Evolutionary conservation across 2,888 invertebrate species (phyloP).

Genomic region (Limenitis camilla): DNA sequence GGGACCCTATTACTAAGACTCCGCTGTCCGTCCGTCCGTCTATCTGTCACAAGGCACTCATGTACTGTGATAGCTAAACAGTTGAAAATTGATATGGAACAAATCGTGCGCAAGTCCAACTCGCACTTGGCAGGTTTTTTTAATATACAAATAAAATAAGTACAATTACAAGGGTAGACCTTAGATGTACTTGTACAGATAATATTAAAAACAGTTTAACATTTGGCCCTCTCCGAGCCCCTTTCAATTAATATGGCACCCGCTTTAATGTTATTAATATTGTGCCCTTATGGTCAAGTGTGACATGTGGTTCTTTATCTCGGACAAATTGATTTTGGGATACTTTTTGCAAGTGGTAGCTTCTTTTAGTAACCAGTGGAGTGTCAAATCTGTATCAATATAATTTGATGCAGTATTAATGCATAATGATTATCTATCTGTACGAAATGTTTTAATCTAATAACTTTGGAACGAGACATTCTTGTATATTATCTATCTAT

Average conservation of each 20-base stretch:
- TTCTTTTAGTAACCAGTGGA: slow-evolving; percentile 14
- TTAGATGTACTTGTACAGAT: slow-evolving; percentile 30
- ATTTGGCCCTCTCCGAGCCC: slow-evolving; percentile 50
- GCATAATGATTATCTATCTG: not conserved
- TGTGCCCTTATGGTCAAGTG: slow-evolving; percentile 58
- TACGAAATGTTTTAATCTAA: too few relatives aligned
- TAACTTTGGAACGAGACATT: too few relatives aligned
- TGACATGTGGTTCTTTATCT: slow-evolving; percentile 62
- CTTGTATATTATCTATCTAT: too few relatives aligned
- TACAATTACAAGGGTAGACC: slow-evolving; percentile 28
- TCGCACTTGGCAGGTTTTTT: too few relatives aligned
- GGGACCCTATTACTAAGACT: too few relatives aligned
- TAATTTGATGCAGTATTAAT: not conserved
- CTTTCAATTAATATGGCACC: slow-evolving; percentile 57
- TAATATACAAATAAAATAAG: slow-evolving; percentile 17
- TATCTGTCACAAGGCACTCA: too few relatives aligned
- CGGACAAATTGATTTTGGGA: slow-evolving; percentile 51
- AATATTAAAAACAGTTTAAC: slow-evolving; percentile 67
- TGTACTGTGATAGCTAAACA: too few relatives aligned
- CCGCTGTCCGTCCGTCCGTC: too few relatives aligned
- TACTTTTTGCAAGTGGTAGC: slow-evolving; percentile 20
- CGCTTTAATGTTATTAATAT: slow-evolving; percentile 55
- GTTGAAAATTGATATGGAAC: too few relatives aligned
- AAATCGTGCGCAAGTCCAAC: too few relatives aligned
- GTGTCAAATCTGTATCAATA: slow-evolving; percentile 4